Conservation (phyloP, 2,888 invertebrate species). For the Scaptomyza reducta region DNA sequence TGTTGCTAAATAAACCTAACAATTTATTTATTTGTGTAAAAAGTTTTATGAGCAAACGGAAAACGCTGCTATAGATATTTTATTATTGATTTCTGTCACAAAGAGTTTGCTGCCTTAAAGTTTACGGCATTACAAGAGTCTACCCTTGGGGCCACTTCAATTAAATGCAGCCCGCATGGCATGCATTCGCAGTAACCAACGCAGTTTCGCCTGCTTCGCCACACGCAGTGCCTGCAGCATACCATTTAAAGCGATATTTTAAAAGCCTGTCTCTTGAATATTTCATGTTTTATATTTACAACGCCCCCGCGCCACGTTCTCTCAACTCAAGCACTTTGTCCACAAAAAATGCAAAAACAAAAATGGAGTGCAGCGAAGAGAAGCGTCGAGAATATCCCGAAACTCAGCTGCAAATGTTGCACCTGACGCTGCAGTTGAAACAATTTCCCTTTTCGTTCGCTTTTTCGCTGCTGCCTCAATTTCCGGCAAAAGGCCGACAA, state of each 20-base stretch:
- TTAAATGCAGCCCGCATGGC: slow-evolving; percentile 39
- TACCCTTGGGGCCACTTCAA: slow-evolving; percentile 40
- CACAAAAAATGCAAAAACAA: background rate
- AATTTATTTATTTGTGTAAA: background rate
- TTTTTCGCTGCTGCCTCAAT: slow-evolving; percentile 57
- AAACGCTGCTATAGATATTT: background rate
- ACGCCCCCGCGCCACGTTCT: slow-evolving; percentile 24
- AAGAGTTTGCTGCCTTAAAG: background rate
- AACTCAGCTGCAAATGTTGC: slow-evolving; percentile 60
- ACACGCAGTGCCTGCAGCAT: slow-evolving; percentile 12
- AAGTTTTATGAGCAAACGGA: background rate
- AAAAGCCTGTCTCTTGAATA: slow-evolving; percentile 65
- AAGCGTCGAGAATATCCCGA: slow-evolving; percentile 9
- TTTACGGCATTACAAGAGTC: background rate
- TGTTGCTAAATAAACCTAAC: too few relatives aligned
- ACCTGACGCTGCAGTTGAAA: slow-evolving; percentile 68
- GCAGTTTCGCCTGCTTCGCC: background rate
- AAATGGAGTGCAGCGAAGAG: slow-evolving; percentile 3
- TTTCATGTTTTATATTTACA: slow-evolving; percentile 65
- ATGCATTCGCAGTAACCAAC: background rate
- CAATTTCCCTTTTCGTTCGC: slow-evolving; percentile 46
- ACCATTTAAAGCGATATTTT: slow-evolving; percentile 63
- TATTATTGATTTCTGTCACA: slow-evolving; percentile 24
- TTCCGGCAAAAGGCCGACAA: slow-evolving; percentile 67
- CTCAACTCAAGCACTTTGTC: slow-evolving; percentile 45